phyloP scores from a whole-genome alignment of 2,113 vertebrate genomes.

The Macquaria ambigua region DNA sequence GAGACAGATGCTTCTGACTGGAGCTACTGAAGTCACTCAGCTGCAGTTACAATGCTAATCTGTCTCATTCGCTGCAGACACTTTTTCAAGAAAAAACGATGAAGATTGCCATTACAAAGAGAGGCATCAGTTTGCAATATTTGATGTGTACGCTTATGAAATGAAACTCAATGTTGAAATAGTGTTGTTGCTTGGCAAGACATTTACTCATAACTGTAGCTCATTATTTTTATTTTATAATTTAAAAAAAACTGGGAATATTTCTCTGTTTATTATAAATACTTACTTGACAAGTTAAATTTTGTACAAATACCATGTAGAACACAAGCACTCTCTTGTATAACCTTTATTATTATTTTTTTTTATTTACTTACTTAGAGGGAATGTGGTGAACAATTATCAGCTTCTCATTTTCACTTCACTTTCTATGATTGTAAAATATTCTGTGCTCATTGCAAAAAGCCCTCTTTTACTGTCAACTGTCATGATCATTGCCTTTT shows the following conservation, averaged over 20 bases:
- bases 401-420: not conserved
- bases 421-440: too few species aligned
- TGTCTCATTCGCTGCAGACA: not conserved
- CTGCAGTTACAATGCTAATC: conserved; percentile 22
- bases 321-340: not conserved
- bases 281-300: not conserved
- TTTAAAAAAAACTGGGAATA: not conserved
- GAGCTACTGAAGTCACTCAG: conserved; percentile 14
- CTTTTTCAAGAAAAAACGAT: not conserved
- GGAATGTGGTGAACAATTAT: not conserved
- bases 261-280: not conserved
- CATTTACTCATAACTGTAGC: not conserved
- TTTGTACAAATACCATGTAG: not conserved
- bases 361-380: not conserved
- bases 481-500: not conserved
- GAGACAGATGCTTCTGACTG: not conserved
- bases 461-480: not conserved
- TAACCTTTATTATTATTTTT: not conserved
- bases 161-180: not conserved
- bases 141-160: not conserved
- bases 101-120: conserved; percentile 8
- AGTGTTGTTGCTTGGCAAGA: not conserved
- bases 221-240: not conserved
- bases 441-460: too few species aligned
- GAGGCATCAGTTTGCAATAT: not conserved